Conservation (phyloP, 2,113 vertebrate species). For the Pavo muticus region DNA sequence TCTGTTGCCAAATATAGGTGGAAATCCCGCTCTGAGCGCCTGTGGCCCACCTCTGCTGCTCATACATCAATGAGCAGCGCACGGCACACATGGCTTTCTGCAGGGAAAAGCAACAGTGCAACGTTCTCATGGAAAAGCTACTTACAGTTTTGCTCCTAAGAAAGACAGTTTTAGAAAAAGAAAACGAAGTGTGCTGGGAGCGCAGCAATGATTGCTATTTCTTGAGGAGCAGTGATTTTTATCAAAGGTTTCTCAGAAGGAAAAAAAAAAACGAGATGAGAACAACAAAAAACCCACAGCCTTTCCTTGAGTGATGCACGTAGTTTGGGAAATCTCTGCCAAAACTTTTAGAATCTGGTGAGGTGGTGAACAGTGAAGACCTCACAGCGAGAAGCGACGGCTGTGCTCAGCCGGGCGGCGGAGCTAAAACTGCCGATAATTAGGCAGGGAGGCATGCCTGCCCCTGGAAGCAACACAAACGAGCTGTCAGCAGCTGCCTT, state of each 20-base stretch:
- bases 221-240: background rate
- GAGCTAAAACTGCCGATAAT: conserved; percentile 38
- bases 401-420: background rate
- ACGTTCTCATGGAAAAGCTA: background rate
- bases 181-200: background rate
- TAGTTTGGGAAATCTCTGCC: background rate
- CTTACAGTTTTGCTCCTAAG: background rate
- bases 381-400: background rate
- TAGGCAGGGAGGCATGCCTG: conserved; percentile 3
- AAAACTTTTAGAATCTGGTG: background rate
- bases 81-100: background rate
- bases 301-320: background rate
- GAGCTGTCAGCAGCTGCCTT: conserved; percentile 4
- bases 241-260: background rate
- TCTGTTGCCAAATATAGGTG: rapidly evolving
- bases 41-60: no score
- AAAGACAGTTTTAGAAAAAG: background rate
- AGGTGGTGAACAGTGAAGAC: background rate
- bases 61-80: background rate
- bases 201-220: background rate
- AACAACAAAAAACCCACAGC: background rate
- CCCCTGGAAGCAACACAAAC: conserved; percentile 23
- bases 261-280: background rate
- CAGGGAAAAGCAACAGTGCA: background rate
- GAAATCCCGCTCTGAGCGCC: background rate